Conservation (phyloP, 2,888 invertebrate species). For the Liodrosophila aerea region DNA sequence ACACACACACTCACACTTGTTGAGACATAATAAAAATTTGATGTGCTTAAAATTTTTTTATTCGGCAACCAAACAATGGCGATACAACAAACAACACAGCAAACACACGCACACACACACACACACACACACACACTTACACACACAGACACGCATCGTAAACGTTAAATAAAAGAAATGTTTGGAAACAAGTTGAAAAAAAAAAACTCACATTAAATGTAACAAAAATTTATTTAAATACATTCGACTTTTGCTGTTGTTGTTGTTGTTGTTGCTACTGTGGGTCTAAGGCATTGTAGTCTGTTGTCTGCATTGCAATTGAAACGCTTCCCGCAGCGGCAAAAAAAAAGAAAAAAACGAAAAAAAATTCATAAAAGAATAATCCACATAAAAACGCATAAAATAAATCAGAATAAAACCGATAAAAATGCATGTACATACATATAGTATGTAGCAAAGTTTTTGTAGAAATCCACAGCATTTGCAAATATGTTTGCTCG, state of each 20-base stretch:
- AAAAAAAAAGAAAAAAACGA: neutral
- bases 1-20: conserved; percentile 14
- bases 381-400: neutral
- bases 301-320: conserved; percentile 16
- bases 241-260: conserved; percentile 20
- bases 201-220: conserved; percentile 1
- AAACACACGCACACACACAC: conserved; percentile 17
- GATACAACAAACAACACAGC: conserved; percentile 29
- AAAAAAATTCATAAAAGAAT: neutral
- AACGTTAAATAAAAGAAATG: conserved; percentile 39
- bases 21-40: conserved; percentile 54
- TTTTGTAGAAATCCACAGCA: conserved; percentile 15
- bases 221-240: conserved; percentile 28
- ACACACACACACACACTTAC: conserved; percentile 16
- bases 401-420: conserved; percentile 3
- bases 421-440: neutral
- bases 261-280: conserved; percentile 2
- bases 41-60: conserved; percentile 69
- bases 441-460: neutral
- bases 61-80: conserved; percentile 61
- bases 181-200: conserved; percentile 20
- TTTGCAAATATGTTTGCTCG: conserved; percentile 20
- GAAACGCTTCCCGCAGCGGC: conserved; percentile 8
- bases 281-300: neutral
- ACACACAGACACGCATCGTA: conserved; percentile 14